Evolutionary conservation across 2,888 invertebrate genomes (phyloP), one percentile per base, ranked within the genome.

Genomic region (Eulithis prunata): DNA sequence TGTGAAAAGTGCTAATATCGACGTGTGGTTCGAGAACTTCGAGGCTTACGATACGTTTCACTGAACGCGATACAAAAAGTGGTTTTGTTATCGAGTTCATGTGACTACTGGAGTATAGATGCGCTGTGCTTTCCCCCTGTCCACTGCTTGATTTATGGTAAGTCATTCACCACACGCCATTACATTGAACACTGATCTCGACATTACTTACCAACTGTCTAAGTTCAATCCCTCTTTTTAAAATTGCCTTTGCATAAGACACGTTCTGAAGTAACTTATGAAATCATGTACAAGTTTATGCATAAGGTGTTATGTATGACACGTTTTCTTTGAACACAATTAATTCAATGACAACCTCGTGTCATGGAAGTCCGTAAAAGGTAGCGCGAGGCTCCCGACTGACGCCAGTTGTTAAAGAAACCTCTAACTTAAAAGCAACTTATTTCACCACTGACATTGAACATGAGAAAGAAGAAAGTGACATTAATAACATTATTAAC

Each of bases 1-100:
- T 79, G 90, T 91, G 90, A 76, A 86, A 86, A 89, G 91, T 90
- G 90, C 79, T 88, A 83, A 87, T 88, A 82, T 81, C 78, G 74
- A 78, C 80, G 81, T 85, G 80, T 82, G 75, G 80, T 80, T 82
- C 75, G 74, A 82, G 76, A 85, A 66, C 66, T 63, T 58, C 36
- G 53, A 62, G 57, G 57, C 84, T 79, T 79, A 75, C 78, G 85
- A 82, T 87, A 85, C 86, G 87, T 85, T 86, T 87, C 87, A 87
- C 81, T 85, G 85, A 84, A 85, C 85, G 79, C 83, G 82, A 81
- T 79, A 87, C 84, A 90, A 87, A 85, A 86, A 86, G 87, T 86
- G 78, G 82, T 85, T 86, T 84, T 87, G 85, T 87, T 84, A 85
- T 86, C 80, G 84, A 83, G 85, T 88, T 83, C 81, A 86, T 84